Evolutionary conservation across 2,797 vertebrate genomes (phyloP), one percentile per base, ranked within the genome.

Genomic region (Girardinus metallicus): DNA sequence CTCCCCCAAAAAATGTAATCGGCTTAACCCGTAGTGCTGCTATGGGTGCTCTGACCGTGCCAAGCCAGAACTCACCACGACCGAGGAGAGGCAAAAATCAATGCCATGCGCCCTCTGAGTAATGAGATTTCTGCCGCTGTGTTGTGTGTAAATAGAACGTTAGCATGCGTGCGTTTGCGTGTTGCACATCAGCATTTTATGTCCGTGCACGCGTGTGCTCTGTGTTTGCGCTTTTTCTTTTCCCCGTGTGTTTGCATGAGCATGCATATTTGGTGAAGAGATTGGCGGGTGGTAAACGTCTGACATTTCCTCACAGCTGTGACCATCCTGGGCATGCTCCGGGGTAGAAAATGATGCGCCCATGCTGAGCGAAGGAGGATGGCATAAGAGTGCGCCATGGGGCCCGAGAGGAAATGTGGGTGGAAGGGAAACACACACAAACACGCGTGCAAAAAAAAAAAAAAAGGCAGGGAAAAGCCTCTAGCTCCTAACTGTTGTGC

Each of bases 221-320:
- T 82, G 76, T 81, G 62, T 85, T 80, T 86, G 86, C 75, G 76
- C 70, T 71, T 70, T 80, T 73, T 9, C 15, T 23, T 23, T 21
- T 21, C 13, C 51, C 47, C 74, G 76, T 44, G 62, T 31, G 77
- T 49, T 77, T 84, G 87, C 70, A 81, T 31, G 75, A 86, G 89
- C 73, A 64, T 86, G 86, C 85, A 90, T 91, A 88, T 93, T 90
- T 89, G 88, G 91, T 83, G 73, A 83, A 86, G 85, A 87, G 74
- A 83, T 75, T 88, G 83, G 93, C 88, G 92, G 93, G 94, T 91
- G 94, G 92, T 94, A 94, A 94, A 93, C 88, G 83, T 78, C 85
- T 93, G 91, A 94, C 92, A 93, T 95, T 95, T 94, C 92, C 88
- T 91, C 94, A 91, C 93, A 95, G 95, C 91, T 93, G 93, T 93